Evolutionary conservation across 2,888 invertebrate species (phyloP).

Genomic region (Lasioglossum pauxillum): DNA sequence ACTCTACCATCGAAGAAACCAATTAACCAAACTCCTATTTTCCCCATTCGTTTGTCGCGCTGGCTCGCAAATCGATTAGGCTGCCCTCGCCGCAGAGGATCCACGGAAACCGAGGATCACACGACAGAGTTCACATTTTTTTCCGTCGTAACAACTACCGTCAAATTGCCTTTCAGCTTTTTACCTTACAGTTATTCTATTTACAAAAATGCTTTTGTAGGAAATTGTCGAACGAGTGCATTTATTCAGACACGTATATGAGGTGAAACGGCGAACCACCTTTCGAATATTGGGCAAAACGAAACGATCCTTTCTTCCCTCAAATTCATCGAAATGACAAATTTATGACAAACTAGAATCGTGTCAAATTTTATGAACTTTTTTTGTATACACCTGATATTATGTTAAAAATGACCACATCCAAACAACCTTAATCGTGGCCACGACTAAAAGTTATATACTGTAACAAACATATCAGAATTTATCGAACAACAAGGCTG

Average conservation of each 20-base stretch:
- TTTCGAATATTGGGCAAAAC: not conserved
- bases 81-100: not conserved
- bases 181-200: not conserved
- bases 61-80: not conserved
- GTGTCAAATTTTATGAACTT: not conserved
- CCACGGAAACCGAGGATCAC: not conserved
- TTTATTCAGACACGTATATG: not conserved
- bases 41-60: conserved; percentile 10
- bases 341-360: not conserved
- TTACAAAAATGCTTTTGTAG: not conserved
- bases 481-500: not conserved
- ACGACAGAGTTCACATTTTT: not conserved
- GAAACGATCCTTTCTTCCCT: no score
- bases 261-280: not conserved
- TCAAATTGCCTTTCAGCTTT: not conserved
- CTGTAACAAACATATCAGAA: not conserved
- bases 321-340: not conserved
- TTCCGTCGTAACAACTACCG: not conserved
- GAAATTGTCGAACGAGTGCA: not conserved
- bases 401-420: not conserved
- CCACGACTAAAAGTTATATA: not conserved
- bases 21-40: conserved; percentile 48
- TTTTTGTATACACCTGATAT: not conserved
- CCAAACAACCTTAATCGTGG: not conserved
- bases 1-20: conserved; percentile 43